Evolutionary conservation across 2,113 vertebrate genomes (phyloP).

Genomic region (Climacteris rufus): DNA sequence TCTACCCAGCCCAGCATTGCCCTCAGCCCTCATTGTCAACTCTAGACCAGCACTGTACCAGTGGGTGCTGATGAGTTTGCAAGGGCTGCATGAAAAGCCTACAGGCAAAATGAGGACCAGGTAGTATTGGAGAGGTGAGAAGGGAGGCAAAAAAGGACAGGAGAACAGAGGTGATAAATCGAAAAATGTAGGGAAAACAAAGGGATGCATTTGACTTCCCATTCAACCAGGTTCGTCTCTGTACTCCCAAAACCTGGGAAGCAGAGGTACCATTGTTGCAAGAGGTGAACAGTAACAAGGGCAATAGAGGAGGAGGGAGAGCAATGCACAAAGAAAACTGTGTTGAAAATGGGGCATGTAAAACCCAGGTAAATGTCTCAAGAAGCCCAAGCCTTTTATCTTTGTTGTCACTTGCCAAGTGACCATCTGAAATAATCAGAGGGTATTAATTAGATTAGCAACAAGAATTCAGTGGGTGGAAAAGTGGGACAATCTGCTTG

Average conservation of each 20-base stretch:
- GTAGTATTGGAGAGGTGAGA: neutral
- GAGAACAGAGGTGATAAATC: neutral
- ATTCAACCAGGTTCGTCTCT: neutral
- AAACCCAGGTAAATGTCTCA: neutral
- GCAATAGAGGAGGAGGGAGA: neutral
- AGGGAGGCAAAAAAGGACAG: neutral
- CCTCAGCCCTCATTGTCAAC: neutral
- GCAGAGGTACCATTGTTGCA: neutral
- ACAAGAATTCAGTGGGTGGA: conserved; percentile 38
- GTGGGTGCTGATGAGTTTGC: neutral
- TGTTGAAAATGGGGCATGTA: neutral
- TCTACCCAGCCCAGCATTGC: neutral
- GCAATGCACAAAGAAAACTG: neutral
- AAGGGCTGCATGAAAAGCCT: neutral
- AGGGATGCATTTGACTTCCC: neutral
- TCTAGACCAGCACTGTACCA: accelerated
- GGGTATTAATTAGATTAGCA: neutral
- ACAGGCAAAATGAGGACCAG: neutral
- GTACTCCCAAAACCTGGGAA: neutral
- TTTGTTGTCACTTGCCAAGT: neutral
- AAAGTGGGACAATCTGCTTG: neutral
- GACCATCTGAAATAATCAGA: conserved; percentile 12
- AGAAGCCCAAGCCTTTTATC: neutral
- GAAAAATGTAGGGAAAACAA: neutral
- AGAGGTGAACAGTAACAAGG: neutral